Conservation (phyloP, 2,888 invertebrate species). For the Lampropteryx suffumata region DNA sequence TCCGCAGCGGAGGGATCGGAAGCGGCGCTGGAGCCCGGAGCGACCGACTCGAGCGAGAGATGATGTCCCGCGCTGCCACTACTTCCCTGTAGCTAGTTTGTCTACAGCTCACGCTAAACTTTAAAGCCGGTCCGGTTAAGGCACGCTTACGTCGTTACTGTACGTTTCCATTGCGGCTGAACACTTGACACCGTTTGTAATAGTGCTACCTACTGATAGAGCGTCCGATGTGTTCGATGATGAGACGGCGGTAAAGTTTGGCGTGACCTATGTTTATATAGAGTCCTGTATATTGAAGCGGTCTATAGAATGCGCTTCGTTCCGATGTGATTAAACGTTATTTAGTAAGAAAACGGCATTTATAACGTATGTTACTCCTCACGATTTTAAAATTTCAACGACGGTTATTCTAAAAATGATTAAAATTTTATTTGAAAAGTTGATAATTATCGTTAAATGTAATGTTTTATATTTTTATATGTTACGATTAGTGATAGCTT, state of each 20-base stretch:
- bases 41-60: constrained; percentile 25
- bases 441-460: constrained; percentile 23
- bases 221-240: neutral
- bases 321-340: constrained; percentile 23
- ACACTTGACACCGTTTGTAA: too few relatives aligned
- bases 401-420: constrained; percentile 17
- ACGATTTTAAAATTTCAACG: constrained; percentile 22
- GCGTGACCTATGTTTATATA: neutral
- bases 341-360: constrained; percentile 20
- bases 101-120: constrained; percentile 5
- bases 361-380: constrained; percentile 15
- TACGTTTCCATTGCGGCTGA: too few relatives aligned
- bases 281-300: constrained; percentile 11
- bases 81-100: constrained; percentile 16
- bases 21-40: too few relatives aligned
- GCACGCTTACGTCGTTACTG: too few relatives aligned
- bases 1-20: too few relatives aligned
- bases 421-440: constrained; percentile 24
- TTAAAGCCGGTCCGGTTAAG: constrained; percentile 1
- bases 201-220: too few relatives aligned
- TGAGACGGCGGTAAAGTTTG: neutral
- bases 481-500: constrained; percentile 13
- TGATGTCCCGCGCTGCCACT: constrained; percentile 22
- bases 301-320: constrained; percentile 18
- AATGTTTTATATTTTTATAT: constrained; percentile 27